Percentiles rank a stretch among this genome's conserved stretches.
phyloP scores from a whole-genome alignment of 2,888 invertebrate species.

The Elegia similella region DNA sequence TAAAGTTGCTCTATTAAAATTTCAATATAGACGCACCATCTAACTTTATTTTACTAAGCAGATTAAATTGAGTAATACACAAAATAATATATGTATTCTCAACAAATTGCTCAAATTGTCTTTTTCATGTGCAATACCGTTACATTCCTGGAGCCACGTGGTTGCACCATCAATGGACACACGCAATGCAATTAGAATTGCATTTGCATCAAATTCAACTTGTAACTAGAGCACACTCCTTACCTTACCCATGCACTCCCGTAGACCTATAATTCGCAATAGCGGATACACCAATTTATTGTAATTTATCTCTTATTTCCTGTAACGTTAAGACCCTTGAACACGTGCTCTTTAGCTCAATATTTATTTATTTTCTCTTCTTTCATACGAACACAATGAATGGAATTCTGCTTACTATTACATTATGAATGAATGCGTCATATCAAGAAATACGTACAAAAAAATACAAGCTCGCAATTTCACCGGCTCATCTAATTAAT shows the following conservation, averaged over 20 bases:
- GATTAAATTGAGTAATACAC: too few relatives aligned
- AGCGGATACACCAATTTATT: background rate
- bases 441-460: background rate
- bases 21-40: too few relatives aligned
- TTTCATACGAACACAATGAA: background rate
- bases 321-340: background rate
- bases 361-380: background rate
- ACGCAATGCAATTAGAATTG: background rate
- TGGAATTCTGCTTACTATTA: conserved; percentile 2
- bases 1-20: too few relatives aligned
- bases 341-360: background rate
- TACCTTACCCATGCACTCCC: background rate
- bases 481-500: background rate
- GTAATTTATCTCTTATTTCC: conserved; percentile 1
- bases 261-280: background rate
- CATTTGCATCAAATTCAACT: background rate
- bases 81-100: too few relatives aligned
- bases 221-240: background rate
- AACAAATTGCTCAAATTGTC: too few relatives aligned
- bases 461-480: background rate
- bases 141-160: background rate
- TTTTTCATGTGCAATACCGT: background rate
- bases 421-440: conserved; percentile 4
- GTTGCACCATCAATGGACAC: background rate
- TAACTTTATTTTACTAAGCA: too few relatives aligned